These are phyloP conservation scores for Rosalia funebris DNA, from an alignment of 2,888 invertebrate species.

Conservation along the genomic window DNA sequence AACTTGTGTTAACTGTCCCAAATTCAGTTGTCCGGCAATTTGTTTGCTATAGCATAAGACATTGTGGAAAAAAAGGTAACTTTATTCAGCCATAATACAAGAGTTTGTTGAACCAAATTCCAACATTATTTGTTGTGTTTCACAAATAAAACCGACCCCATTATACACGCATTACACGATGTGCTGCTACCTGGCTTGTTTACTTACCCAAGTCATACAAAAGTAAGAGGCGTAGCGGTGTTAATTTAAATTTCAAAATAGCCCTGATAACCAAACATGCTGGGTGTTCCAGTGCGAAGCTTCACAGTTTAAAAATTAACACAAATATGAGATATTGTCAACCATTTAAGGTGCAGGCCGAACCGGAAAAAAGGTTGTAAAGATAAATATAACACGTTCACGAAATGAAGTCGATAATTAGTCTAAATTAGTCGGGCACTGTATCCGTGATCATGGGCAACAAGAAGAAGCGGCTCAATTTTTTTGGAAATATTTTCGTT, in stretches of 20 bases:
- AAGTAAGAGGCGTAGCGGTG: conserved; percentile 19
- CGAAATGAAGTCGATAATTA: conserved; percentile 11
- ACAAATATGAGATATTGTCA: conserved; percentile 19
- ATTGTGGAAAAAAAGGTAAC: too few relatives aligned
- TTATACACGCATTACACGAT: conserved; percentile 48
- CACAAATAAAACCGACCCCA: conserved; percentile 42
- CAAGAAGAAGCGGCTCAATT: too few relatives aligned
- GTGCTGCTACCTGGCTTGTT: conserved; percentile 48
- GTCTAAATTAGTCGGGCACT: not conserved
- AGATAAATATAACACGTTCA: conserved; percentile 9
- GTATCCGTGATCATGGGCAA: not conserved
- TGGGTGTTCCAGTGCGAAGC: conserved; percentile 13
- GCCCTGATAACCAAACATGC: conserved; percentile 20
- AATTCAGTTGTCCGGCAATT: too few relatives aligned
- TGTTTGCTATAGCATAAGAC: too few relatives aligned
- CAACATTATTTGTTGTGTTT: conserved; percentile 39
- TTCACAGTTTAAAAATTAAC: conserved; percentile 19
- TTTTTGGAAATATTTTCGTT: too few relatives aligned
- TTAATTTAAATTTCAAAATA: conserved; percentile 23
- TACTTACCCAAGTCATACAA: conserved; percentile 32
- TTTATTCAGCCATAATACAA: too few relatives aligned
- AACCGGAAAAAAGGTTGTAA: conserved; percentile 2
- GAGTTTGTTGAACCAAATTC: conserved; percentile 26
- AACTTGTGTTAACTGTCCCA: too few relatives aligned
- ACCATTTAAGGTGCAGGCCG: conserved; percentile 2